A percentile compares a stretch with the other conserved stretches of the same genome.
Conservation (phyloP, 1,140 invertebrate species). For the Drosophila lacteicornis region DNA sequence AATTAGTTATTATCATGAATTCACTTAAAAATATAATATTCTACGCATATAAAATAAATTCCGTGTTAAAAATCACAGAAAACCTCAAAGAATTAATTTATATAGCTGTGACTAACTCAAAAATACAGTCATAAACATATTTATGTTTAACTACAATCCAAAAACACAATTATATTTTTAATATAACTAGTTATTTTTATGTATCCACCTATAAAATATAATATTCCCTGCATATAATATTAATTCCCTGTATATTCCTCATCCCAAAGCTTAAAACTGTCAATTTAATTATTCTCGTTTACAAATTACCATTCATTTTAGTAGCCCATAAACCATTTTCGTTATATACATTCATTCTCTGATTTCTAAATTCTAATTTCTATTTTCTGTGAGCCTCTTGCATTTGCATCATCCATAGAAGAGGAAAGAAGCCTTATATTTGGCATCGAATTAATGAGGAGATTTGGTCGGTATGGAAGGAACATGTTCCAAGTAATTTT, state of each 20-base stretch:
- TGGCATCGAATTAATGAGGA: conserved; percentile 42
- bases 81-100: neutral
- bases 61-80: neutral
- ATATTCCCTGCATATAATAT: neutral
- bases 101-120: too few species aligned
- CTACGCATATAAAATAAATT: too few species aligned
- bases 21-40: too few species aligned
- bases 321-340: conserved; percentile 27
- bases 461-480: neutral
- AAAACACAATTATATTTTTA: too few species aligned
- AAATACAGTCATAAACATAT: too few species aligned
- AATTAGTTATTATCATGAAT: too few species aligned
- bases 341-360: neutral
- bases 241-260: neutral
- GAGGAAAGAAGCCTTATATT: conserved; percentile 19
- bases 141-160: too few species aligned
- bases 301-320: conserved; percentile 25
- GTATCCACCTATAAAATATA: neutral
- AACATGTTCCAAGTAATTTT: conserved; percentile 40
- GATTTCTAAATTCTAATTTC: conserved; percentile 3
- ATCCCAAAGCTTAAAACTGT: neutral
- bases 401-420: neutral
- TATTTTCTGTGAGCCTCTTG: neutral
- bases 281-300: conserved; percentile 14
- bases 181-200: neutral